A percentile compares a stretch with the other conserved stretches of the same genome.
Evolutionary conservation across 2,888 invertebrate genomes (phyloP).

Genomic region (Ophion slaviceki): DNA sequence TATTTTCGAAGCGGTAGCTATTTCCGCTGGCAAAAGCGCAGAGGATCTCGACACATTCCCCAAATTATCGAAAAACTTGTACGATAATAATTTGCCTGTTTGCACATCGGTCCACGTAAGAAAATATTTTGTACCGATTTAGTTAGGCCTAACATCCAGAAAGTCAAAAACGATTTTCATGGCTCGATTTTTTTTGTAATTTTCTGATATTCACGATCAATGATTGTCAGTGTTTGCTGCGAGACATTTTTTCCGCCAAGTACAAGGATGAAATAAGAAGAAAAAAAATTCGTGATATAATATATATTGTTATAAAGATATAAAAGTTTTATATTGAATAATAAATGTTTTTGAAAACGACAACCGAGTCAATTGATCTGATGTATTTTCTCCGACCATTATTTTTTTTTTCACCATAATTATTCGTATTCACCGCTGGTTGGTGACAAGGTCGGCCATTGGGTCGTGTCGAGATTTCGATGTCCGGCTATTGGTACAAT

Average conservation of each 20-base stretch:
- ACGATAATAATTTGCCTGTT: no score
- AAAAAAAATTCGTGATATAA: neutral
- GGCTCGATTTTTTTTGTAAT: neutral
- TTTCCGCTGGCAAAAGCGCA: no score
- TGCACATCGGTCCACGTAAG: no score
- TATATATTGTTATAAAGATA: neutral
- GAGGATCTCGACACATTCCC: no score
- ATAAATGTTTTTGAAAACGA: neutral
- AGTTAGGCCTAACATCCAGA: no score
- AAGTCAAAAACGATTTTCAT: neutral
- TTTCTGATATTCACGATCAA: neutral
- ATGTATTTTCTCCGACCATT: neutral
- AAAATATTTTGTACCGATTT: no score
- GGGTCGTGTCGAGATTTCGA: neutral
- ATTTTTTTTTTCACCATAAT: neutral
- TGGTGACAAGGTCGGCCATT: neutral
- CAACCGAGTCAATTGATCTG: neutral
- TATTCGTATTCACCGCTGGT: neutral
- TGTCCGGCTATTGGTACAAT: neutral
- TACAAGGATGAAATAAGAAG: neutral
- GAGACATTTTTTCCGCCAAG: neutral
- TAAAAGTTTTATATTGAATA: neutral
- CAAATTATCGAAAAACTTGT: no score
- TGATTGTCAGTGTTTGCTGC: neutral
- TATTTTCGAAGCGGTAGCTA: no score